Evolutionary conservation across 1,140 invertebrate species (phyloP).

Genomic region (Galleria mellonella): DNA sequence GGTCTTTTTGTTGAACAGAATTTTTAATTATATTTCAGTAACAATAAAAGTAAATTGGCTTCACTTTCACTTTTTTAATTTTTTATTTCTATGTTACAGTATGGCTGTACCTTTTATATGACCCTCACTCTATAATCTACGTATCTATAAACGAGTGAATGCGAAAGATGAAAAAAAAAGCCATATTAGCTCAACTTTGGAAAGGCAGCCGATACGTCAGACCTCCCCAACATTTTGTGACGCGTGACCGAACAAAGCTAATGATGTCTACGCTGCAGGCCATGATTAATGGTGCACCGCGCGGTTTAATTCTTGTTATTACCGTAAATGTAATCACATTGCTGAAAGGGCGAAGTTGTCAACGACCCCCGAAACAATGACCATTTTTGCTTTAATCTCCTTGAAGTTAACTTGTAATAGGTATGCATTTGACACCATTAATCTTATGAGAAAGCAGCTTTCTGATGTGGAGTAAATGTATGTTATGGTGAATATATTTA

Average conservation of each 20-base stretch:
- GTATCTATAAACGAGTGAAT: too few species aligned
- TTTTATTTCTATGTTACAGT: too few species aligned
- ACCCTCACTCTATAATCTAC: too few species aligned
- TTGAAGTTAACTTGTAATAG: not conserved
- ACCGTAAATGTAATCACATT: constrained; percentile 42
- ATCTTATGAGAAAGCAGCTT: constrained; percentile 31
- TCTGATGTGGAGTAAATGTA: not conserved
- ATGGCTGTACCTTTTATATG: too few species aligned
- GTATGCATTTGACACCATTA: constrained; percentile 17
- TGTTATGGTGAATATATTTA: too few species aligned
- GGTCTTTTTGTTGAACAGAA: too few species aligned
- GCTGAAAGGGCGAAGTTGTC: constrained; percentile 13
- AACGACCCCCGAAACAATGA: constrained; percentile 20
- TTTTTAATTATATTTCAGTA: too few species aligned
- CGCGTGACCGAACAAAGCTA: constrained; percentile 37
- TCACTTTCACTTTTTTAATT: too few species aligned
- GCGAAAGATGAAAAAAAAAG: too few species aligned
- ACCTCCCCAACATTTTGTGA: constrained; percentile 4
- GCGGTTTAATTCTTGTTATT: constrained; percentile 50
- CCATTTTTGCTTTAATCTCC: constrained; percentile 11
- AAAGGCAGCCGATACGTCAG: constrained; percentile 12
- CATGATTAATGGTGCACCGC: constrained; percentile 39
- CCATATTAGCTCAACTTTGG: not conserved
- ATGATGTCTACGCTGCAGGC: constrained; percentile 32
- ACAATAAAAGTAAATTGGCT: too few species aligned